Evolutionary conservation across 2,888 invertebrate genomes (phyloP).

Genomic region (Chrysodeixis includens): DNA sequence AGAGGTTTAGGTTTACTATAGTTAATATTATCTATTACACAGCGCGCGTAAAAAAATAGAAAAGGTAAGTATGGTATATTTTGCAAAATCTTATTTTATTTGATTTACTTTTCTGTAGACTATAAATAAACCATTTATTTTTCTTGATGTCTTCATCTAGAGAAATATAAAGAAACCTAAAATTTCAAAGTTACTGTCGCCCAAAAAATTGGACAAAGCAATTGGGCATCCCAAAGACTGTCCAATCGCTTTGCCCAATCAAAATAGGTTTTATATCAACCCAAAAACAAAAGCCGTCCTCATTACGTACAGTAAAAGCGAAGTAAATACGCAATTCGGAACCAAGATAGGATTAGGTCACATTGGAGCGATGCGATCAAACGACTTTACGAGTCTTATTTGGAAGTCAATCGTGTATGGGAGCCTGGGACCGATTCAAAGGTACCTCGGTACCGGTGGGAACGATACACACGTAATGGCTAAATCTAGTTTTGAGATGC

Average conservation of each 20-base stretch:
- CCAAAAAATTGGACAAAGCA: too few species aligned
- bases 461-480: conserved; percentile 57
- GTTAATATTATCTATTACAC: too few species aligned
- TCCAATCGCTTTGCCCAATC: background rate
- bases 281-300: background rate
- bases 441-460: conserved; percentile 41
- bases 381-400: conserved; percentile 46
- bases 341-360: conserved; percentile 25
- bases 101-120: too few species aligned
- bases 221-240: background rate
- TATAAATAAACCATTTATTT: too few species aligned
- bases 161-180: too few species aligned
- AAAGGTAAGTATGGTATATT: too few species aligned
- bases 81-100: too few species aligned
- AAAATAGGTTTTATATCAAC: background rate
- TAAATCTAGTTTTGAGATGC: conserved; percentile 55
- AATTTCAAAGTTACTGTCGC: too few species aligned
- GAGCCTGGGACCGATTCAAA: conserved; percentile 35
- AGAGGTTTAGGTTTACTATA: too few species aligned
- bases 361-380: conserved; percentile 29
- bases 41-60: too few species aligned
- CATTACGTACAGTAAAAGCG: background rate
- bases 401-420: conserved; percentile 57
- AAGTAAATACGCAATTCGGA: conserved; percentile 10
- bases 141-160: too few species aligned